Conservation (phyloP, 2,888 invertebrate species). For the Ethmia dodecea region DNA sequence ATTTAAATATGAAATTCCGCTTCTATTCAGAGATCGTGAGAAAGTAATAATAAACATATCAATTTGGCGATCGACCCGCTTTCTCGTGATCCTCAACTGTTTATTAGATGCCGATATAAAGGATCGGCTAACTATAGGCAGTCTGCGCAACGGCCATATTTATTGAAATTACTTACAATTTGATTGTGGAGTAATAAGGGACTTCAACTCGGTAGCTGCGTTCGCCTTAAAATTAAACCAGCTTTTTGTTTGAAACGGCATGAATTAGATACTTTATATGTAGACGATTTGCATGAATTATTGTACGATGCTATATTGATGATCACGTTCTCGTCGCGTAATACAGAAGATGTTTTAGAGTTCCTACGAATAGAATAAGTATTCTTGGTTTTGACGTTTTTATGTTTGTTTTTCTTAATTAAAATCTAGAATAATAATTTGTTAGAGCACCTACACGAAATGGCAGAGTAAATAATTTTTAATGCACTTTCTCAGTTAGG, state of each 20-base stretch:
- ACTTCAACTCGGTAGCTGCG: slow-evolving; percentile 58
- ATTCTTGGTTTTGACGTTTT: too few species aligned
- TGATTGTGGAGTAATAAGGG: slow-evolving; percentile 69
- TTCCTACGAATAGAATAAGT: neutral
- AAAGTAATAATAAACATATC: slow-evolving; percentile 75
- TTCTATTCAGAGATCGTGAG: slow-evolving; percentile 60
- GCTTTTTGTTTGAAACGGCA: slow-evolving; percentile 56
- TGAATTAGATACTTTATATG: slow-evolving; percentile 63
- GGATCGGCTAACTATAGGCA: slow-evolving; percentile 52
- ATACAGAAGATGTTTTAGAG: slow-evolving; percentile 1
- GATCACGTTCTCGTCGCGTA: too few species aligned
- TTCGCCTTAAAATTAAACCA: slow-evolving; percentile 56
- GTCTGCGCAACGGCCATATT: slow-evolving; percentile 55
- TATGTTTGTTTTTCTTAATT: too few species aligned
- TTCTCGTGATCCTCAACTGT: slow-evolving; percentile 73
- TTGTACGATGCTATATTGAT: slow-evolving; percentile 4
- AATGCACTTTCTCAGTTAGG: too few species aligned
- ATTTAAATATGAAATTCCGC: slow-evolving; percentile 3
- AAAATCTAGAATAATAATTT: too few species aligned
- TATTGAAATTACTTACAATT: slow-evolving; percentile 76
- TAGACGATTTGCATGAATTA: slow-evolving; percentile 30
- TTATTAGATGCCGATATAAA: slow-evolving; percentile 69
- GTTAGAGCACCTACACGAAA: too few species aligned
- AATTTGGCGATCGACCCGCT: slow-evolving; percentile 66
- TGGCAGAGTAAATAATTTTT: too few species aligned